Conservation (phyloP, 2,113 vertebrate genomes). For the Cepphus grylle region DNA sequence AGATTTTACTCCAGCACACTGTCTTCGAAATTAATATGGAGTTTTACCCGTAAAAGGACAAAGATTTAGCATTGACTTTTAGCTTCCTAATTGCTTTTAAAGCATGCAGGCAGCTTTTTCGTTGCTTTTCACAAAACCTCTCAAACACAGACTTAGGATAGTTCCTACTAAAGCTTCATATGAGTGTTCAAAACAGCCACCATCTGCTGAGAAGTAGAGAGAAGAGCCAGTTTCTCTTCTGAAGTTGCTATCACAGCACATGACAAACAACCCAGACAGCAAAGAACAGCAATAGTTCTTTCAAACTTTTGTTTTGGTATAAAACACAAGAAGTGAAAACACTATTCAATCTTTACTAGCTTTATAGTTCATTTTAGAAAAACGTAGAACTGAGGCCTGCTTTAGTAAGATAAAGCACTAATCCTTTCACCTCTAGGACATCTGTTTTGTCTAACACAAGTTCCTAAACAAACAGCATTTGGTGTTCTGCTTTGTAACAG, state of each 20-base stretch:
- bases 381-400: not conserved
- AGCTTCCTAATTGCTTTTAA: not conserved
- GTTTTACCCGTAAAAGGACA: not conserved
- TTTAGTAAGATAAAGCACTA: conserved; percentile 48
- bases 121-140: not conserved
- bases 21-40: not conserved
- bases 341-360: not conserved
- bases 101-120: not conserved
- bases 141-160: not conserved
- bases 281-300: not conserved
- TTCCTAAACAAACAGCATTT: conserved; percentile 43
- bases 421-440: conserved; percentile 43
- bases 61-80: not conserved
- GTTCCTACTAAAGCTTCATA: not conserved
- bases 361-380: not conserved
- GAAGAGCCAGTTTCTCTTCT: not conserved
- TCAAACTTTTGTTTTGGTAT: not conserved
- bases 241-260: not conserved
- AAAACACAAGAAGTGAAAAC: not conserved
- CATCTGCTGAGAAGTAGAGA: not conserved
- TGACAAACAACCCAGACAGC: not conserved
- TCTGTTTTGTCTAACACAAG: conserved; percentile 31
- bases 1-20: not conserved
- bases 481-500: not conserved
- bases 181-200: conserved; percentile 1